Evolutionary conservation across 2,797 vertebrate genomes (phyloP), one percentile per base, ranked within the genome.

Genomic region (Lepus oiostolus): DNA sequence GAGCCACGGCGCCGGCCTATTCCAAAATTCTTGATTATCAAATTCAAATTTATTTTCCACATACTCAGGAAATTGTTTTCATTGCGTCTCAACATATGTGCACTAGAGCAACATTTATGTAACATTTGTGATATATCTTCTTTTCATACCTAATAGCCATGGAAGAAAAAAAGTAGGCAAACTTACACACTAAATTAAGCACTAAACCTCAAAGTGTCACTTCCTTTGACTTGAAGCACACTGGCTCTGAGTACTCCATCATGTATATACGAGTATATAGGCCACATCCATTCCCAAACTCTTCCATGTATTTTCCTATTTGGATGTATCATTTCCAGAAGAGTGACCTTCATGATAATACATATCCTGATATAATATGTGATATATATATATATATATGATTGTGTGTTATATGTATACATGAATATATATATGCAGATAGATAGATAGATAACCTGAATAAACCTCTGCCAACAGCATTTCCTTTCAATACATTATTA

Each of bases 41-140:
- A 91, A 83, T 8, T 91, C 52, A 74, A 68, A 65, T 72, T 68
- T 77, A 63, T 92, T 93, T 90, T 85, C 0, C 19, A 79, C 4
- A 14, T 50, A 8, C 2, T 38, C 4, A 3, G 26, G 38, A 3
- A 1, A 82, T 42, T 68, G 8, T 88, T 17, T 88, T 84, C 22
- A 7, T 3, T 26, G 1, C 85, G 26, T 60, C 54, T 80, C 22
- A 80, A 26, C 13, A 85, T 22, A n/a, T 4, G 6, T 19, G 10
- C 21, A 30, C 1, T 24, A 42, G 83, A 90, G 38, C 47, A 50
- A 16, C n/a, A 80, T 10, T 71, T 90, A 62, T 79, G 16, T 87
- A 26, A 32, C 4, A 7, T 88, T 54, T 91, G 2, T 21, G 32
- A 5, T 32, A 60, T 72, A 76, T 52, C 38, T 89, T 88, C 19